Base-by-base conservation (phyloP, 1,140 invertebrate genomes). In the Pogonomyrmex barbatus region DNA sequence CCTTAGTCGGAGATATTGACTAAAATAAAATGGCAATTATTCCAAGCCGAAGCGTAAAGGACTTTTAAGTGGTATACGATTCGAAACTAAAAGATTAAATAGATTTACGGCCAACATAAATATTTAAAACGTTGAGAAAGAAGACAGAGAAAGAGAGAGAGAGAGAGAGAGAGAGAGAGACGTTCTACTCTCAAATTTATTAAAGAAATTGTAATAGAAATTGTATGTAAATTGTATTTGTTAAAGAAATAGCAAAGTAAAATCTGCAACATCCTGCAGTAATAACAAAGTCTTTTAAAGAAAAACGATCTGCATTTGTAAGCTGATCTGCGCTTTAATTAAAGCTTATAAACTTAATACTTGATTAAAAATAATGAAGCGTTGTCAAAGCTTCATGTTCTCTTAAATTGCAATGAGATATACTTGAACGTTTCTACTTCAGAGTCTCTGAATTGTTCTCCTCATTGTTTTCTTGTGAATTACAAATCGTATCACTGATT, bases 401-500 rank as follows among this genome's bases (percentile, higher is more conserved):
- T 82, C 17, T 45, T 39, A 75, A 83, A 83, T 75, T 83, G 45
- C 52, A 50, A 70, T 39, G 67, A 45, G 54, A 71, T 56, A 1
- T 33, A 58, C 52, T 71, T 33, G 52, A 14, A 73, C 8, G 68
- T 73, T 73, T 82, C 42, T 45, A 42, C 33, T 77, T 77, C 58
- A 14, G 71, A 39, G 6, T 17, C 39, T 85, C 36, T 54, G 47
- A 78, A 54, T 78, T 65, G 17, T 65, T 45, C 52, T 73, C 12
- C 36, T 12, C 65, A 42, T 82, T 70, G 65, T 82, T 82, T 58
- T 73, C 79, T 60, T 60, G 67, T 33, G 30, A 68, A 82, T 73
- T 73, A 82, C 52, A 71, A 83, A 83, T 63, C 68, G 45, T 83
- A 83, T 75, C 68, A 39, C 54, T 75, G 68, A 83, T 83, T 75